A percentile compares a stretch with the other conserved stretches of the same genome.
Conservation (phyloP, 2,888 invertebrate species). For the Abscondita cerata region DNA sequence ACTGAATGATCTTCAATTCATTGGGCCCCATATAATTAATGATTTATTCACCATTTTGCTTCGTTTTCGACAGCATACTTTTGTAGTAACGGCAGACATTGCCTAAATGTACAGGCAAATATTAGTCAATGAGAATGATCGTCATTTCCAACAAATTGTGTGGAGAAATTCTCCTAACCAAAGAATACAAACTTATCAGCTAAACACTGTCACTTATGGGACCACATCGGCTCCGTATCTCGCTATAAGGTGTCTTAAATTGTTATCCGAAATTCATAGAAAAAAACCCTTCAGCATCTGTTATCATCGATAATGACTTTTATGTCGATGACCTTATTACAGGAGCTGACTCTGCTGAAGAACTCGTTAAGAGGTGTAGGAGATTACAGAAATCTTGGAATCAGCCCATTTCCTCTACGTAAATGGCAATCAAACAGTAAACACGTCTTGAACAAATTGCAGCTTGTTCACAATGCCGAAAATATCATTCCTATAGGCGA, state of each 20-base stretch:
- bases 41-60: not conserved
- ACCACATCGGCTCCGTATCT: not conserved
- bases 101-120: not conserved
- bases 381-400: constrained; percentile 1
- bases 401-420: constrained; percentile 7
- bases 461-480: too few relatives aligned
- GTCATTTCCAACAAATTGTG: not conserved
- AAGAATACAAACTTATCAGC: not conserved
- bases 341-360: not conserved
- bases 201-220: not conserved
- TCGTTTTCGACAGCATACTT: not conserved
- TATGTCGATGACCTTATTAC: constrained; percentile 17
- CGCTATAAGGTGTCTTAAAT: not conserved
- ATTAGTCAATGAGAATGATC: not conserved
- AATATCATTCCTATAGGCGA: not conserved
- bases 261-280: not conserved
- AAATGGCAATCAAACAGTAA: constrained; percentile 11
- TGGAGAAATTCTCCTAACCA: not conserved
- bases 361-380: not conserved
- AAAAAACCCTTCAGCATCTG: not conserved
- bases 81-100: not conserved
- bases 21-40: not conserved
- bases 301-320: constrained; percentile 6
- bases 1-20: not conserved
- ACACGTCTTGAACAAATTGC: not conserved